Evolutionary conservation across 2,797 vertebrate genomes (phyloP).

Genomic region (Artibeus jamaicensis): DNA sequence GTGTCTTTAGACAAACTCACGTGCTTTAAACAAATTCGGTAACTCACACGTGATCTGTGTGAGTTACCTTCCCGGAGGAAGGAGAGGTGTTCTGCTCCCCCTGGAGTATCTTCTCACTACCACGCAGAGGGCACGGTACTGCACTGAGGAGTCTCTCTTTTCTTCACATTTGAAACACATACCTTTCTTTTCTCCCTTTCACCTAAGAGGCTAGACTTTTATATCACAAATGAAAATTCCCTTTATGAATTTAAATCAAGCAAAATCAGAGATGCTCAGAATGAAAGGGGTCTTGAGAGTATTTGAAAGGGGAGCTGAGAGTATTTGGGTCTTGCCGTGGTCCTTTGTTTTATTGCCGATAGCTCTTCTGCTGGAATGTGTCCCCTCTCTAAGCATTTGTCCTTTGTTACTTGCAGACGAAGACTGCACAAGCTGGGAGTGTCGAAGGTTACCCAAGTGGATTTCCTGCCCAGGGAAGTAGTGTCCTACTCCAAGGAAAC

Average conservation of each 20-base stretch:
- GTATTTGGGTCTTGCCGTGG: not conserved
- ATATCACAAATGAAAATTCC: not conserved
- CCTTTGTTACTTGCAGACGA: conserved; percentile 82
- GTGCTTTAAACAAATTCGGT: too few species aligned
- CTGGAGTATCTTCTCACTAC: not conserved
- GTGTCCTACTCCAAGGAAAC: conserved; percentile 98
- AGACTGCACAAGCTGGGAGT: conserved; percentile 92
- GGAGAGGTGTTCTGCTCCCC: not conserved
- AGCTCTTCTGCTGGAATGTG: conserved; percentile 15
- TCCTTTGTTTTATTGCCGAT: conserved; percentile 57
- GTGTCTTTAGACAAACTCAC: not conserved
- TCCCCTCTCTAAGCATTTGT: not conserved
- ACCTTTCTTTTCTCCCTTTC: not conserved
- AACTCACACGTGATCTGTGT: not conserved
- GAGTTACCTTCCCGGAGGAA: not conserved
- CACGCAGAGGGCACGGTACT: not conserved
- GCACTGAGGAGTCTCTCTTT: not conserved
- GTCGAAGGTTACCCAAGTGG: conserved; percentile 96
- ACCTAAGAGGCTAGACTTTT: not conserved
- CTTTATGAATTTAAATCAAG: not conserved
- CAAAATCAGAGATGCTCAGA: not conserved
- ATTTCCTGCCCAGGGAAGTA: conserved; percentile 95
- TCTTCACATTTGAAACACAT: not conserved
- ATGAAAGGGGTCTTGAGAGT: not conserved
- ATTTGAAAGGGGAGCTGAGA: not conserved